Base-by-base conservation (phyloP, 2,888 invertebrate genomes). In the Aporophyla nigra region DNA sequence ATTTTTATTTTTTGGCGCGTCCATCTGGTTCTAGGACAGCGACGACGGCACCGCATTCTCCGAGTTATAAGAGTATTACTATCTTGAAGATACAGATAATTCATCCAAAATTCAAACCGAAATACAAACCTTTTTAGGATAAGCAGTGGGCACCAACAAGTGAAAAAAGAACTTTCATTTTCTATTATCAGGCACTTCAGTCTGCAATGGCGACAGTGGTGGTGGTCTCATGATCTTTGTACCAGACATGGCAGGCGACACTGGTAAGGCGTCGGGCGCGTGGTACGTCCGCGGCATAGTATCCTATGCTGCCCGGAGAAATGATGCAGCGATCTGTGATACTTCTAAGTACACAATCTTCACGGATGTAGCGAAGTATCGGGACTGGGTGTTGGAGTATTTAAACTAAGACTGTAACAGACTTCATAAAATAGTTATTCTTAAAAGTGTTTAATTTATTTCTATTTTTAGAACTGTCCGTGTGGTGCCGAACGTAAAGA, bases 191-290 rank as follows among this genome's bases (percentile, higher is more conserved):
- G 74, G 75, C 5, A 24, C 93, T 9, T 97, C 96, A 73, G 95
- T 95, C 9, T 97, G 97, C 82, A 96, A 97, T 62, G 97, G 97
- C 1, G 97, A 97, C 82, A 97, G 97, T 69, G 97, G 97, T 1
- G 96, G 97, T 59, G 97, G 96, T 0, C 93, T 96, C 82, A 85
- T 93, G 33, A 91, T 97, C 5, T 93, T 93, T 76, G 87, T 92
- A 0, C 93, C 93, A 7, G 92, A 93, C 49, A 76, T 61, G 6
- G 59, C 89, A 0, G 87, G 87, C 0, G 86, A 86, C 14, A 69
- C 86, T 12, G 43, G 82, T 5, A 84, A 85, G 12, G 24, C 1
- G 0, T 67, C 88, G 0, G 93, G 93, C 0, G 83, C 92, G 4
- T 94, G 92, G 91, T 86, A 93, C 67, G 81, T 93, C 14, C 84